Evolutionary conservation across 2,888 invertebrate genomes (phyloP).

Genomic region (Tenthredo notha): DNA sequence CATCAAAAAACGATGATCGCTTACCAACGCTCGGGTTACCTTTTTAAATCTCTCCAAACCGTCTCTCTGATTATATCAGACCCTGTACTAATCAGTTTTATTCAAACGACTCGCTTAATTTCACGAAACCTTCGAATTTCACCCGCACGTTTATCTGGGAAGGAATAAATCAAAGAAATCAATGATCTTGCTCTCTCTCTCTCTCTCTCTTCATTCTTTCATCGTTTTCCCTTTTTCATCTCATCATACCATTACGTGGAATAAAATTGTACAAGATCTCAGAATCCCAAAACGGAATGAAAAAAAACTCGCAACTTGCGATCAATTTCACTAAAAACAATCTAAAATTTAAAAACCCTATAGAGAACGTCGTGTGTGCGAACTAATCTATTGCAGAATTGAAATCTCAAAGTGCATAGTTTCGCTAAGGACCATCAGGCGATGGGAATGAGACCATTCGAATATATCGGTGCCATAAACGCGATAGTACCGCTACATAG

Average conservation of each 20-base stretch:
- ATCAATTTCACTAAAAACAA: not conserved
- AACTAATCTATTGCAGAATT: conserved; percentile 4
- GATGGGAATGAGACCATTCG: conserved; percentile 22
- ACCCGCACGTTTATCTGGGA: not conserved
- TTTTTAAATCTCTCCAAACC: not conserved
- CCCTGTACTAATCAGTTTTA: conserved; percentile 25
- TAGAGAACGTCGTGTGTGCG: not conserved
- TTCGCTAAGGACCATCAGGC: not conserved
- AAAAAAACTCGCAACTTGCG: conserved; percentile 16
- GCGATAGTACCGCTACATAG: not conserved
- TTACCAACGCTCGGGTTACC: not conserved
- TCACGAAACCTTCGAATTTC: conserved; percentile 17
- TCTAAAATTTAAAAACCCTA: not conserved
- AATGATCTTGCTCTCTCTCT: not conserved
- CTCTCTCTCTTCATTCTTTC: not conserved
- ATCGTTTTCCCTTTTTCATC: not conserved
- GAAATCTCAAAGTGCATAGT: conserved; percentile 12
- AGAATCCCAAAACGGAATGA: not conserved
- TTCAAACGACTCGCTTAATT: conserved; percentile 29
- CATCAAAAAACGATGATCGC: not conserved
- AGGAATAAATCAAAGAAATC: conserved; percentile 8
- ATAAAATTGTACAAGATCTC: not conserved
- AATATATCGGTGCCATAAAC: conserved; percentile 1
- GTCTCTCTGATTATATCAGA: not conserved
- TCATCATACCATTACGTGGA: not conserved